phyloP scores from a whole-genome alignment of 2,888 invertebrate genomes.

The Abscondita cerata region DNA sequence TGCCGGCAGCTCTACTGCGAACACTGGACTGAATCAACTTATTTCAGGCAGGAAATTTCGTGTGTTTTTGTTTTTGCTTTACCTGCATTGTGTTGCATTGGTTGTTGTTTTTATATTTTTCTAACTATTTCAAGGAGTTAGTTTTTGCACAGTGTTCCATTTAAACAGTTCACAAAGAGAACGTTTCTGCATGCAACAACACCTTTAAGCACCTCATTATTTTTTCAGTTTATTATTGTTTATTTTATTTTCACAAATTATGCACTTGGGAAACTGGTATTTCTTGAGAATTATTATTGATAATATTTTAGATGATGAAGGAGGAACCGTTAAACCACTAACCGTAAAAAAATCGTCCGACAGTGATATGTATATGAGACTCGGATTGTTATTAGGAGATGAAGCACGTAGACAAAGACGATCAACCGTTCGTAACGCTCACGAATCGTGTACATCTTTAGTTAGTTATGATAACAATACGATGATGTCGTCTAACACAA shows the following conservation, averaged over 20 bases:
- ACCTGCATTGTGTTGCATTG: constrained; percentile 23
- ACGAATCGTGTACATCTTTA: constrained; percentile 59
- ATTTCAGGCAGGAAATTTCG: constrained; percentile 71
- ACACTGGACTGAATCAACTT: constrained; percentile 81
- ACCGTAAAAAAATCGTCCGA: constrained; percentile 66
- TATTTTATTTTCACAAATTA: not conserved
- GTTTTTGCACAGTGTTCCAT: too few relatives aligned
- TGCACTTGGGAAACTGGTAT: not conserved
- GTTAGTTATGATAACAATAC: constrained; percentile 66
- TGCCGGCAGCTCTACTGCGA: constrained; percentile 75
- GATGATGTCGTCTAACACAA: constrained; percentile 81
- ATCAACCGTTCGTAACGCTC: constrained; percentile 56
- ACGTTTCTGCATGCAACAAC: too few relatives aligned
- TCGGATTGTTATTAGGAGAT: constrained; percentile 82
- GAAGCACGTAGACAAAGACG: constrained; percentile 61
- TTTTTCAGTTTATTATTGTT: too few relatives aligned
- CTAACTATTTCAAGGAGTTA: too few relatives aligned
- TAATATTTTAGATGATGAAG: constrained; percentile 71
- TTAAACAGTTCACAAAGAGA: too few relatives aligned
- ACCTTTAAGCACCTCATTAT: too few relatives aligned
- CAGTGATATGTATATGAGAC: constrained; percentile 82
- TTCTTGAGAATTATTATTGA: not conserved
- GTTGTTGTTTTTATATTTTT: not conserved
- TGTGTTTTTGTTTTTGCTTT: constrained; percentile 29
- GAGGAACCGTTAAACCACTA: constrained; percentile 70